phyloP scores from a whole-genome alignment of 37 sponge, comb jelly and placozoan genomes.

The Amphimedon queenslandica region DNA sequence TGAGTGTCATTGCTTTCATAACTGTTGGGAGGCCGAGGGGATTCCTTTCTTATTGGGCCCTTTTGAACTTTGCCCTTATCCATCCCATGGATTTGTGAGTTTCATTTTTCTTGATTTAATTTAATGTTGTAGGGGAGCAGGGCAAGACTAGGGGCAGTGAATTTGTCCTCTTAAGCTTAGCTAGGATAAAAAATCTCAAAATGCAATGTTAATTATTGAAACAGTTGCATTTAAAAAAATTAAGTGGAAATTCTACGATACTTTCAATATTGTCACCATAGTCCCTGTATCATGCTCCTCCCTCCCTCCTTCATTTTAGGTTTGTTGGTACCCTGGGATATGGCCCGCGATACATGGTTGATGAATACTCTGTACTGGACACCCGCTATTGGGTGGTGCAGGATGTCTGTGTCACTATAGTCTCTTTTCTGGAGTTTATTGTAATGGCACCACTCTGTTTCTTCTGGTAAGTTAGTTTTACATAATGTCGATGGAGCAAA shows the following conservation, averaged over 20 bases:
- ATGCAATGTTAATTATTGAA: no score
- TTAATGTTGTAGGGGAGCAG: background rate
- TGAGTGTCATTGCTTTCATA: slow-evolving; percentile 10
- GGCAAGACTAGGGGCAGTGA: no score
- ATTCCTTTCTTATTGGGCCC: slow-evolving; percentile 23
- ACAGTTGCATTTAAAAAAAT: no score
- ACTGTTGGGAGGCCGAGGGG: slow-evolving; percentile 29
- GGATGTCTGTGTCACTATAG: slow-evolving; percentile 40
- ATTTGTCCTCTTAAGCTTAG: no score
- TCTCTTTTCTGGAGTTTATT: slow-evolving; percentile 50
- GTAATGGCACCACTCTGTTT: slow-evolving; percentile 62
- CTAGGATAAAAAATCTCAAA: no score
- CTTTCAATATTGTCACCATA: no score
- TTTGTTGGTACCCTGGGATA: slow-evolving; percentile 54
- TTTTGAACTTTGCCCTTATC: slow-evolving; percentile 55
- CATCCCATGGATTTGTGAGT: slow-evolving; percentile 64
- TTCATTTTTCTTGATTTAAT: background rate
- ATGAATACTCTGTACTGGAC: slow-evolving; percentile 76
- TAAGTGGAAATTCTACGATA: no score
- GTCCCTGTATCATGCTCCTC: no score
- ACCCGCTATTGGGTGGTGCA: slow-evolving; percentile 61
- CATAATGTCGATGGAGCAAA: background rate
- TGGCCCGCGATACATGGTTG: slow-evolving; percentile 72
- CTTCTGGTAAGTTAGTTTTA: slow-evolving; percentile 42
- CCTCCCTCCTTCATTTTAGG: no score